Percentiles rank a stretch among this genome's conserved stretches.
Conservation (phyloP, 2,113 vertebrate species). For the Sprattus sprattus region DNA sequence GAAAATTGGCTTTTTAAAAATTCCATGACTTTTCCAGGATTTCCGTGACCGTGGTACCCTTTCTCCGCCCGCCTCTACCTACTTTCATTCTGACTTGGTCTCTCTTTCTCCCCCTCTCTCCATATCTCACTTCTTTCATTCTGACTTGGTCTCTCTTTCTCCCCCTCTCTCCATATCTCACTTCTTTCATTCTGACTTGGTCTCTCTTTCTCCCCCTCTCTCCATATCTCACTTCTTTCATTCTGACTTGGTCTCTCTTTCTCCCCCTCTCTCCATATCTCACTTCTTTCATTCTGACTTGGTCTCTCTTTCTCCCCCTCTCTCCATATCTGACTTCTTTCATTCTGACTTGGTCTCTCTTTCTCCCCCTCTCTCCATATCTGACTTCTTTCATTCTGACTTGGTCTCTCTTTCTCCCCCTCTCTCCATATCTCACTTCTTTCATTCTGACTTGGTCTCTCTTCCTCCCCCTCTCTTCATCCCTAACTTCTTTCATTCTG, state of each 20-base stretch:
- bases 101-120: not conserved
- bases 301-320: slow-evolving; percentile 15
- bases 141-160: not conserved
- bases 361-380: not conserved
- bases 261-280: not conserved
- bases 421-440: slow-evolving; percentile 11
- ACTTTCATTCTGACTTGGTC: no score
- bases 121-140: not conserved
- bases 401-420: no score
- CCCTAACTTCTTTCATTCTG: not conserved
- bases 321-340: no score
- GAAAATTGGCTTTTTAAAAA: no score
- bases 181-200: not conserved
- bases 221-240: not conserved
- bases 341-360: not conserved
- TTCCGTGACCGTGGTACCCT: no score
- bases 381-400: not conserved
- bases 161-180: not conserved
- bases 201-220: not conserved
- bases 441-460: slow-evolving; percentile 1
- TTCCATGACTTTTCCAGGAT: no score
- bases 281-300: no score
- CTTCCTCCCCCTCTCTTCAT: slow-evolving; percentile 3
- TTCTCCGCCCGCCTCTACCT: no score
- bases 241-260: slow-evolving; percentile 11